Base-by-base conservation (phyloP, 1,140 invertebrate species). In the Macrosteles quadrilineatus region DNA sequence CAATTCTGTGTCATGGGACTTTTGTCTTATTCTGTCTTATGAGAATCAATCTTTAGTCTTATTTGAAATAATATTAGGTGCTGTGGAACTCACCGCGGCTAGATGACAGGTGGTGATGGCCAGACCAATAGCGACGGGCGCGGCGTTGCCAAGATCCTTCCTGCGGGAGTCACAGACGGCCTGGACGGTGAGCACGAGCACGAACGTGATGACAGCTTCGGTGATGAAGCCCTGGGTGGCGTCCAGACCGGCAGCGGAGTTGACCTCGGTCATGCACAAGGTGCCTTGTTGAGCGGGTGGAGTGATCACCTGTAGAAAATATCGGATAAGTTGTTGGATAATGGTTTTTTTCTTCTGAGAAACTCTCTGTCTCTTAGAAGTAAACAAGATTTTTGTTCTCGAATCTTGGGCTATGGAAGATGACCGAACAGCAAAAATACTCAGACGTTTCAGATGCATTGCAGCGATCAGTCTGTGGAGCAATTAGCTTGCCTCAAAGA, bases 51-150 rank as follows among this genome's bases (percentile, higher is more conserved):
- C n/a, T n/a, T n/a, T n/a, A n/a, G n/a, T n/a, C n/a, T n/a, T n/a
- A n/a, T n/a, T n/a, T n/a, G n/a, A n/a, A n/a, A n/a, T n/a, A n/a
- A n/a, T n/a, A n/a, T n/a, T n/a, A n/a, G n/a, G n/a, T n/a, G n/a
- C n/a, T n/a, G n/a, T n/a, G 67, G 27, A 29, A 86, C 89, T 86
- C 81, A 95, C 92, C 31, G 88, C 94, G 71, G 90, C 90, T 72
- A 97, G 84, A 79, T 97, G 95, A 71, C 93, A 90, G 55, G 90
- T 89, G 6, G 91, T 87, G 76, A 98, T 90, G 68, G 90, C 87
- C 3, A 98, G 83, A 0, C 96, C 96, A 72, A 98, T 94, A 62
- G 94, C 93, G 12, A 98, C 79, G 0, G 96, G 91, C 1, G 87
- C 90, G 9, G 94, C 95, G 23, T 95, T 95, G 74, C 88, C 90